Percentiles rank a stretch among this genome's conserved stretches.
These are phyloP conservation scores for Platycheirus rosarum DNA, from an alignment of 2,888 invertebrate genomes.

Conservation along the genomic window DNA sequence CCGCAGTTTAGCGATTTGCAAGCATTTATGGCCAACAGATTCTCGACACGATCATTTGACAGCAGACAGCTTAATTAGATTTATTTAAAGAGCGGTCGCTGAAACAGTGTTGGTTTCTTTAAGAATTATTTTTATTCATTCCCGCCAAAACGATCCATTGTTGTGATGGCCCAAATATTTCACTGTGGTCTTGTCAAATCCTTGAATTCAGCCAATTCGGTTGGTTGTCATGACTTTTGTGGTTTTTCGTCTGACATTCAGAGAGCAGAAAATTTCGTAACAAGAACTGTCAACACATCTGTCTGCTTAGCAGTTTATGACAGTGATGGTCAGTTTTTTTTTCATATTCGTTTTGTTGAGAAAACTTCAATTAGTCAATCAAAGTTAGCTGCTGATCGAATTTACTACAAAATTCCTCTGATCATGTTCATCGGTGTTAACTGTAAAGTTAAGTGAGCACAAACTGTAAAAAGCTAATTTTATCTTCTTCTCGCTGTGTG, in stretches of 20 bases:
- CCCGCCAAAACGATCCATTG: constrained; percentile 48
- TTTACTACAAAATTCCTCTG: constrained; percentile 13
- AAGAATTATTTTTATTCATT: constrained; percentile 46
- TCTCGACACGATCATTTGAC: constrained; percentile 62
- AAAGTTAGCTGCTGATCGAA: constrained; percentile 21
- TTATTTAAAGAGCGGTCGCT: constrained; percentile 46
- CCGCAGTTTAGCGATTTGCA: constrained; percentile 7
- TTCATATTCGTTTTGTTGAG: constrained; percentile 13
- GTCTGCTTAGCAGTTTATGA: constrained; percentile 19
- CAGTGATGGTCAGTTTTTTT: constrained; percentile 34
- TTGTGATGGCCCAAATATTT: constrained; percentile 46
- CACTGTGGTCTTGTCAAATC: constrained; percentile 23
- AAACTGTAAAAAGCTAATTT: constrained; percentile 52
- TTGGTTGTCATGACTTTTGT: constrained; percentile 35
- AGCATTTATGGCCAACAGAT: constrained; percentile 58
- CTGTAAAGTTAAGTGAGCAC: constrained; percentile 5
- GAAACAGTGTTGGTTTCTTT: constrained; percentile 2
- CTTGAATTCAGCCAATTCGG: constrained; percentile 35
- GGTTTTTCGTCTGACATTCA: not conserved
- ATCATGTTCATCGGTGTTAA: constrained; percentile 21
- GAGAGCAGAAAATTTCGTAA: constrained; percentile 37
- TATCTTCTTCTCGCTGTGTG: not conserved
- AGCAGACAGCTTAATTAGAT: constrained; percentile 63
- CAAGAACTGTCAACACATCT: constrained; percentile 34
- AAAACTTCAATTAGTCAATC: constrained; percentile 58